Conservation (phyloP, 2,797 vertebrate species). For the Phrynocephalus forsythii region DNA sequence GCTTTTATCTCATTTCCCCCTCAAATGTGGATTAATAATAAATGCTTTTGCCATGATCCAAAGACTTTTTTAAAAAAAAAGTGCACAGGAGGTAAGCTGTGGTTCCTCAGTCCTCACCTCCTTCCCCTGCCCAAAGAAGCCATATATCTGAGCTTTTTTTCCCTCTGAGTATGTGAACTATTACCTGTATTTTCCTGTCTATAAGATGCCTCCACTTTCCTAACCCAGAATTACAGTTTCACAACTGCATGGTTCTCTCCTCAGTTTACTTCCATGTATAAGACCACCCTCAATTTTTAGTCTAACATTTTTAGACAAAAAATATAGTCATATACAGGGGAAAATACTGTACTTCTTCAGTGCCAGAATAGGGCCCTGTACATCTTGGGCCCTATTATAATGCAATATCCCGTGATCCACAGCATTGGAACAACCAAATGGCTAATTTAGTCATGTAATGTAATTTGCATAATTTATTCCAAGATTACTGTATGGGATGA, state of each 20-base stretch:
- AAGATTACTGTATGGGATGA: not conserved
- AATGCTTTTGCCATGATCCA: not conserved
- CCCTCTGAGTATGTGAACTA: not conserved
- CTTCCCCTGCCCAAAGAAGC: not conserved
- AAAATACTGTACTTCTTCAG: not conserved
- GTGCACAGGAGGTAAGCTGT: not conserved
- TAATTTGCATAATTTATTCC: not conserved
- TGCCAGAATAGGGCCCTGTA: not conserved
- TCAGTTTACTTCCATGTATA: too few species aligned
- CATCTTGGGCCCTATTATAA: not conserved
- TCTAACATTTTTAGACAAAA: too few species aligned
- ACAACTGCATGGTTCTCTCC: too few species aligned
- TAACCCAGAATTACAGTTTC: too few species aligned
- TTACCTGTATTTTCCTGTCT: too few species aligned
- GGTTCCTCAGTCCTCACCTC: not conserved
- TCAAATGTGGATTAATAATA: conserved; percentile 19
- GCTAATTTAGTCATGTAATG: not conserved
- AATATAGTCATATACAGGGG: too few species aligned
- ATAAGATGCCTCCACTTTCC: too few species aligned
- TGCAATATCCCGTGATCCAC: not conserved
- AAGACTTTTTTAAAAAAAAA: not conserved
- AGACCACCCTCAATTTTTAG: too few species aligned
- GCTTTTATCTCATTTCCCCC: conserved; percentile 27
- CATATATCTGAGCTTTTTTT: too few species aligned
- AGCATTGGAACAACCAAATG: not conserved